These are phyloP conservation scores for Aphelocoma californica DNA, from an alignment of 2,797 vertebrate genomes.

Conservation along the genomic window DNA sequence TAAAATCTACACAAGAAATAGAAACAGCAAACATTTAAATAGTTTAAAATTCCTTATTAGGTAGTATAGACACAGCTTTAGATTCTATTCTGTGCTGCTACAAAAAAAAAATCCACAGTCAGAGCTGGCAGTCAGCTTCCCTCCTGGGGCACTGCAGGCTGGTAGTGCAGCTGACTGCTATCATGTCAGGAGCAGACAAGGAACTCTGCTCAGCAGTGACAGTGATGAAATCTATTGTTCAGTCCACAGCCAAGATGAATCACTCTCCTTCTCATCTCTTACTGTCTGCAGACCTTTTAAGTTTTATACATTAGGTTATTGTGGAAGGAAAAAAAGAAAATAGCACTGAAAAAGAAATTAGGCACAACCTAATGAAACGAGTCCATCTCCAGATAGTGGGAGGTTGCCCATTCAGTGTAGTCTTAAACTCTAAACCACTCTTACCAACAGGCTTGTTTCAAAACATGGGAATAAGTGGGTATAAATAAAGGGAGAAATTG, in stretches of 20 bases:
- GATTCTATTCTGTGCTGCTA: background rate
- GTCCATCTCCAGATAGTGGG: background rate
- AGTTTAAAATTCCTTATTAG: background rate
- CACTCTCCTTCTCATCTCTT: constrained; percentile 8
- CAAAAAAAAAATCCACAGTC: background rate
- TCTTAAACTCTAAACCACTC: background rate
- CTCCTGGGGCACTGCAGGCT: background rate
- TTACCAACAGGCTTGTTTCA: background rate
- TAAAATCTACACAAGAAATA: background rate
- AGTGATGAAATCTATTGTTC: constrained; percentile 39
- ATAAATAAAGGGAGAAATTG: background rate
- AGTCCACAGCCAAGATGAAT: constrained; percentile 45
- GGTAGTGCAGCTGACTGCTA: background rate
- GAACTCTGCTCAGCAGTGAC: constrained; percentile 39
- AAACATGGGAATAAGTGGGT: background rate
- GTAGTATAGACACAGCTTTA: background rate
- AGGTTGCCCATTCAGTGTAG: background rate
- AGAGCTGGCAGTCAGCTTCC: constrained; percentile 3
- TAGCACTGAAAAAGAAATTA: constrained; percentile 2
- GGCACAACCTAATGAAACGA: background rate
- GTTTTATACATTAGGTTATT: background rate
- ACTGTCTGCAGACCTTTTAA: background rate
- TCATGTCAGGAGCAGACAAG: constrained; percentile 17
- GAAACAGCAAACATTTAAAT: background rate
- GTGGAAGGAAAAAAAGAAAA: background rate